Evolutionary conservation across 2,888 invertebrate genomes (phyloP).

Genomic region (Fragum whitleyi): DNA sequence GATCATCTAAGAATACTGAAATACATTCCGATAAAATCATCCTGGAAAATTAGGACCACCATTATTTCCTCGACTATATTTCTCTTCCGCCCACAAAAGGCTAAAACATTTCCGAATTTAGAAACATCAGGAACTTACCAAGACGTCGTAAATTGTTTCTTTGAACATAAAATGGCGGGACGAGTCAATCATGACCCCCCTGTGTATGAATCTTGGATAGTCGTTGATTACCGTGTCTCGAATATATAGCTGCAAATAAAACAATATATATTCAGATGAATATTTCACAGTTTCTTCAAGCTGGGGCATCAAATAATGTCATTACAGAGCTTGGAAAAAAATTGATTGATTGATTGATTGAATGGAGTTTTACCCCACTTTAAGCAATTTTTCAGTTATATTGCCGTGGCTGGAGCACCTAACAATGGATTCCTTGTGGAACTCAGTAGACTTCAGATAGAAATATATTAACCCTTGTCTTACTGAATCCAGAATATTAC

Average conservation of each 20-base stretch:
- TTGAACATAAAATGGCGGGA: conserved; percentile 93
- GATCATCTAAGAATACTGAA: no score
- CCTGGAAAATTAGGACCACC: neutral
- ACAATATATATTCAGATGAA: neutral
- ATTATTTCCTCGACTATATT: neutral
- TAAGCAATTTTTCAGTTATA: no score
- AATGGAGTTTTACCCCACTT: no score
- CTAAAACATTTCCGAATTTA: neutral
- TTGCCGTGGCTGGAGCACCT: no score
- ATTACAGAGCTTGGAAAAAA: no score
- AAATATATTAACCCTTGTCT: no score
- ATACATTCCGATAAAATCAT: no score
- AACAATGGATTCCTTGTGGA: no score
- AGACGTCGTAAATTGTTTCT: conserved; percentile 88
- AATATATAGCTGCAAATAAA: conserved; percentile 88
- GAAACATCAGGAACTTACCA: conserved; percentile 86
- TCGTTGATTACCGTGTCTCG: conserved; percentile 90
- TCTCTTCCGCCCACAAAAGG: neutral
- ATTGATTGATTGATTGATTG: no score
- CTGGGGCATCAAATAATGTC: no score
- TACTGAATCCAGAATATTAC: no score
- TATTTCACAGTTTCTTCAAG: neutral
- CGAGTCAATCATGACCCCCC: conserved; percentile 95
- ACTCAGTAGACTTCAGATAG: no score
- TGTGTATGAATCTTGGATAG: conserved; percentile 91